These are phyloP conservation scores for Poeciliopsis presidionis DNA, from an alignment of 2,797 vertebrate species.

Conservation along the genomic window DNA sequence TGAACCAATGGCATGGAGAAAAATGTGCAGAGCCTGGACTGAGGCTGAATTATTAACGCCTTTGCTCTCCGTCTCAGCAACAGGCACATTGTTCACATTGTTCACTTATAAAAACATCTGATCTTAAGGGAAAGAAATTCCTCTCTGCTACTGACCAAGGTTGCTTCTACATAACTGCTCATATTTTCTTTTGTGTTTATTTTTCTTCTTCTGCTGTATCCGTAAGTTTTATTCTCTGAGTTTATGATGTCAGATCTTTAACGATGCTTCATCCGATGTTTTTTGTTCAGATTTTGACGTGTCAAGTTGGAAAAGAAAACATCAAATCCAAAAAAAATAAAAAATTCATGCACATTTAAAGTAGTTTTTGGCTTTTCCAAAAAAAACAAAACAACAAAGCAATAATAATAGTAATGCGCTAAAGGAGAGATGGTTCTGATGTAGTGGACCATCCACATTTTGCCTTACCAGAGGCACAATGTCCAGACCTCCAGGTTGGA, in stretches of 20 bases:
- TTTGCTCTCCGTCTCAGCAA: not conserved
- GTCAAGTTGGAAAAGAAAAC: no score
- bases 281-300: no score
- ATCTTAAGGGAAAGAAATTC: not conserved
- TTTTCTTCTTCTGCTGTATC: not conserved
- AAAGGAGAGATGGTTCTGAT: no score
- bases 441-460: no score
- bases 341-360: no score
- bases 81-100: not conserved
- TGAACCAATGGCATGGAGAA: not conserved
- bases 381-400: no score
- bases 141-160: not conserved
- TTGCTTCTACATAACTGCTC: not conserved
- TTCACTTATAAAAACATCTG: not conserved
- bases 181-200: not conserved
- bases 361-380: no score
- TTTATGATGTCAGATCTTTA: not conserved
- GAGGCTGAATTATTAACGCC: not conserved
- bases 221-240: not conserved
- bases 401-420: no score
- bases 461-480: no score
- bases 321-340: no score
- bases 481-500: no score
- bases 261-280: no score
- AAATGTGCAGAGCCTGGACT: not conserved